These are phyloP conservation scores for Neria commutata DNA, from an alignment of 2,888 invertebrate genomes.

Conservation along the genomic window DNA sequence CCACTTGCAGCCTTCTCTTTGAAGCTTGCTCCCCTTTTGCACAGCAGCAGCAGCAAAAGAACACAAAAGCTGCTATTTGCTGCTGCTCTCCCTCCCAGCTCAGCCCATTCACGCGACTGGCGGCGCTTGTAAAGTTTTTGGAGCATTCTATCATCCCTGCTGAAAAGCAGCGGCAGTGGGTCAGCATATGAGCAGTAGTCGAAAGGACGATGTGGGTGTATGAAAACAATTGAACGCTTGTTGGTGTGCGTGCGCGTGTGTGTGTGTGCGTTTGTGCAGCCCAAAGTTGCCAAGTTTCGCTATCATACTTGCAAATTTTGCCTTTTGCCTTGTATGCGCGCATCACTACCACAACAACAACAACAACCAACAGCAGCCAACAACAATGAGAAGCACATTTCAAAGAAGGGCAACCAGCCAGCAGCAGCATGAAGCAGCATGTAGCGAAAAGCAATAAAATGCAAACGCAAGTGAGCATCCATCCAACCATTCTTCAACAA, in stretches of 20 bases:
- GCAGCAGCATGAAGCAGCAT: not conserved
- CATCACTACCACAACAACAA: not conserved
- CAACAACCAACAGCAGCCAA: not conserved
- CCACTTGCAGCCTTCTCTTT: not conserved
- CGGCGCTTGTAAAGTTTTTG: not conserved
- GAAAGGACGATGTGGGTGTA: not conserved
- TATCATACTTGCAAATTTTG: not conserved
- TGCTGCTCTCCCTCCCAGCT: too few species aligned
- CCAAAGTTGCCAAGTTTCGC: not conserved
- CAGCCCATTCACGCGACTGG: not conserved
- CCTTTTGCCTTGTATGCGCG: not conserved
- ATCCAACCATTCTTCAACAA: conserved; percentile 14
- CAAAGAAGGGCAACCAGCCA: too few species aligned
- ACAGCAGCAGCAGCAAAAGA: too few species aligned
- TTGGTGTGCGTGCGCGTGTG: not conserved
- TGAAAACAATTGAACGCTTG: not conserved
- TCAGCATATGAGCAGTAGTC: not conserved
- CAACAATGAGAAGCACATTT: too few species aligned
- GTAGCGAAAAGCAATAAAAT: not conserved
- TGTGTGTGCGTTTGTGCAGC: not conserved
- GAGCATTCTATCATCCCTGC: not conserved
- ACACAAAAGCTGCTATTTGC: not conserved
- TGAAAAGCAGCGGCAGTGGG: not conserved
- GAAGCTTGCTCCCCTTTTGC: not conserved
- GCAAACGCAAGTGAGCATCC: conserved; percentile 2